Conservation (phyloP, 2,113 vertebrate genomes). For the Rhegmatorhina hoffmannsi region DNA sequence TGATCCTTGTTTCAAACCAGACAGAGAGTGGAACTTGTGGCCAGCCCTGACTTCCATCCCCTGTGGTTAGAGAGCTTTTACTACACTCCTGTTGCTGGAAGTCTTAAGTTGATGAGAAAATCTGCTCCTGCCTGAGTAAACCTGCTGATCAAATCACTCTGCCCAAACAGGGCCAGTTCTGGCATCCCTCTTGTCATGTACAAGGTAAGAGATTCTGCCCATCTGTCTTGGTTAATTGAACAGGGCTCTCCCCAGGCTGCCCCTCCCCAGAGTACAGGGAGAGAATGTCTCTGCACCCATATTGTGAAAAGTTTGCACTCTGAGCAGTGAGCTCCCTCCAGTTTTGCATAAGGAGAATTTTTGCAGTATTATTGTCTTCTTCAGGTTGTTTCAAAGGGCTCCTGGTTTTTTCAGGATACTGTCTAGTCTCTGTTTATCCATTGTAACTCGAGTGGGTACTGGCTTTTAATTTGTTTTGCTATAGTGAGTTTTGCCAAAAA, state of each 20-base stretch:
- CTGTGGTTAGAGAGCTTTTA: background rate
- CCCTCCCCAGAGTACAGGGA: background rate
- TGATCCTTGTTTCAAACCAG: fast-evolving
- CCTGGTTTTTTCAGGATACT: background rate
- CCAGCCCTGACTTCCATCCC: background rate
- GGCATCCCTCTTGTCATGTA: background rate
- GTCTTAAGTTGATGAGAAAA: background rate
- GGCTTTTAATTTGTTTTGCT: background rate
- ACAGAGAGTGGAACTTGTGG: background rate
- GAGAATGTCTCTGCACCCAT: fast-evolving
- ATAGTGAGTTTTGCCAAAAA: background rate
- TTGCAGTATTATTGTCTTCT: background rate
- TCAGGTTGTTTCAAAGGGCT: background rate
- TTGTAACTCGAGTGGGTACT: background rate
- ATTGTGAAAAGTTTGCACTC: fast-evolving
- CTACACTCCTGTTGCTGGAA: background rate
- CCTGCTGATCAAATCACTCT: background rate
- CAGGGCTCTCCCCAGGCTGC: background rate
- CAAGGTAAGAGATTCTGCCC: background rate
- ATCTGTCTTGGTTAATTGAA: background rate
- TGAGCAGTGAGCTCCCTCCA: background rate
- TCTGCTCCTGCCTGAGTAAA: background rate
- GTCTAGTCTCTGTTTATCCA: background rate
- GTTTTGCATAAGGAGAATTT: background rate
- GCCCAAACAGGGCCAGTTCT: background rate